Base-by-base conservation (phyloP, 2,888 invertebrate genomes). In the Drosophila subsilvestris region DNA sequence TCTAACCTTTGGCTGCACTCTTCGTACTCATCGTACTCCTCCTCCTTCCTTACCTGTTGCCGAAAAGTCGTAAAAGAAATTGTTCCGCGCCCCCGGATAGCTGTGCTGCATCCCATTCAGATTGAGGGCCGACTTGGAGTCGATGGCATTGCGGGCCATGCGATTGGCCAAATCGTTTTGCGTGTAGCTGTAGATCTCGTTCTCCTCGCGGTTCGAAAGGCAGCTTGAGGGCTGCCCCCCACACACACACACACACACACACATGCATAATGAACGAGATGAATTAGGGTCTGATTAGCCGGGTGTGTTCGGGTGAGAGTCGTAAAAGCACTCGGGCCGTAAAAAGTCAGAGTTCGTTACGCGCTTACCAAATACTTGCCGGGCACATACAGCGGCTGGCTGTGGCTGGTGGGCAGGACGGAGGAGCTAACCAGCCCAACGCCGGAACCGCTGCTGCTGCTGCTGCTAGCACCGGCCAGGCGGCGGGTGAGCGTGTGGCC, bases 201-300 rank as follows among this genome's bases (percentile, higher is more conserved):
- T 97, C 92, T 97, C 97, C 92, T 97, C 97, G 90, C 96, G 96
- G 92, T 97, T 97, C 83, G 96, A 96, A 88, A 97, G 94, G 91
- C 97, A 97, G 93, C 97, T 97, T 86, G 97, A 97, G 74, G 97
- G 97, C 97, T 97, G 93, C 80, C n/a, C n/a, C n/a, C n/a, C n/a
- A 90, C 3, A 22, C 22, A 12, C 17, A 45, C 42, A 27, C 20
- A 14, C 43, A 1, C 29, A 66, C 55, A 66, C 7, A 56, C n/a
- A 49, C 66, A 69, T 79, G 82, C 84, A 87, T 81, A 82, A 79
- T 77, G 74, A 87, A 84, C 63, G 75, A 87, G 75, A 80, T 75
- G 81, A 74, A 84, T 82, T 82, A 82, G 86, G 82, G 70, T 56
- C 75, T 80, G 86, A 82, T 82, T 86, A 82, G 81, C 74, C 61